A percentile compares a stretch with the other conserved stretches of the same genome.
Evolutionary conservation across 2,888 invertebrate genomes (phyloP).

Genomic region (Harmothoe impar): DNA sequence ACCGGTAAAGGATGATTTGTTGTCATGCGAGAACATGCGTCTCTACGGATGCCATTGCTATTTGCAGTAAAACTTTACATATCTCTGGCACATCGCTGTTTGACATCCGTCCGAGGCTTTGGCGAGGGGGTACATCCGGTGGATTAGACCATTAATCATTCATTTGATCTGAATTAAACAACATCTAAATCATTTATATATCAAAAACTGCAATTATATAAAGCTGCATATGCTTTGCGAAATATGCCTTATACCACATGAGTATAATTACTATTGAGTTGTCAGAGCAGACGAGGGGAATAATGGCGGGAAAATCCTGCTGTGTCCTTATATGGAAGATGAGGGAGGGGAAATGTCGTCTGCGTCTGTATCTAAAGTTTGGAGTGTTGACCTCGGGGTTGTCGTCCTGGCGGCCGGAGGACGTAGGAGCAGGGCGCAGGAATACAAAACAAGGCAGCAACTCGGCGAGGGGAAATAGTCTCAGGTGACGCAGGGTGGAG

Average conservation of each 20-base stretch:
- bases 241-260: neutral
- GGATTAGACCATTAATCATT: conserved; percentile 41
- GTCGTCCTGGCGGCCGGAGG: neutral
- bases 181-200: neutral
- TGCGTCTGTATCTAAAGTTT: conserved; percentile 58
- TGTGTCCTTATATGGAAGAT: neutral
- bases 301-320: neutral
- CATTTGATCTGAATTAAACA: conserved; percentile 11
- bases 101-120: conserved; percentile 29
- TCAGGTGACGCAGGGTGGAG: neutral
- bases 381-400: conserved; percentile 47
- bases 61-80: conserved; percentile 60
- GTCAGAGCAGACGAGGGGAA: neutral
- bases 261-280: neutral
- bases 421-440: conserved; percentile 8
- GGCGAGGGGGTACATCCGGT: conserved; percentile 30
- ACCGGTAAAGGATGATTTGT: conserved; percentile 13
- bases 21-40: conserved; percentile 55
- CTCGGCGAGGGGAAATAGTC: conserved; percentile 47
- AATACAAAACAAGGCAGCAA: conserved; percentile 58
- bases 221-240: neutral
- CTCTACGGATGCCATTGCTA: neutral
- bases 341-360: neutral
- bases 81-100: conserved; percentile 51
- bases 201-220: neutral